Evolutionary conservation across 2,113 vertebrate genomes (phyloP).

Genomic region (Panurus biarmicus): DNA sequence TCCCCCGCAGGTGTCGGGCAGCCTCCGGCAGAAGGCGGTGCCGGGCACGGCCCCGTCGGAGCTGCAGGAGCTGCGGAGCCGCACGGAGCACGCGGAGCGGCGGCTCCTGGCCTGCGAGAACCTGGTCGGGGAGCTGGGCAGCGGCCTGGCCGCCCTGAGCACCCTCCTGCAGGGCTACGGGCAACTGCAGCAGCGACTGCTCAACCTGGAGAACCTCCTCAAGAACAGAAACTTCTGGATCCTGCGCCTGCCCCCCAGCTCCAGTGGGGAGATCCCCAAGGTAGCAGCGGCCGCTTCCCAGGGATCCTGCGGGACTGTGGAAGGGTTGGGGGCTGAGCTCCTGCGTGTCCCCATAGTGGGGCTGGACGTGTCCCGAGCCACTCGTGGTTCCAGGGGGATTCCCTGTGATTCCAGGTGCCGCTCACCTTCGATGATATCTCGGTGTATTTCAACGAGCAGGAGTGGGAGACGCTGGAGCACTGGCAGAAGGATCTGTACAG

Average conservation of each 20-base stretch:
- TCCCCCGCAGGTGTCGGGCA: not conserved
- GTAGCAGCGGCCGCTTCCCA: not conserved
- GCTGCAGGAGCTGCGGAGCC: slow-evolving; percentile 61
- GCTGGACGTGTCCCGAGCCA: not conserved
- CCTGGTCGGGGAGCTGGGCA: slow-evolving; percentile 69
- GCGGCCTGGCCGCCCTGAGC: slow-evolving; percentile 45
- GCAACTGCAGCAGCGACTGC: slow-evolving; percentile 63
- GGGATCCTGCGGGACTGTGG: not conserved
- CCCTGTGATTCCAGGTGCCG: slow-evolving; percentile 58
- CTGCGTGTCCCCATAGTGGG: accelerated
- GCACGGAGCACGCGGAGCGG: slow-evolving; percentile 49
- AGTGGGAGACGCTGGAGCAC: slow-evolving; percentile 64
- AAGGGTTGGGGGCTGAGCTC: not conserved
- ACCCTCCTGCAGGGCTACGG: slow-evolving; percentile 62
- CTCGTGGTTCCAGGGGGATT: not conserved
- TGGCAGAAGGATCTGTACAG: slow-evolving; percentile 76
- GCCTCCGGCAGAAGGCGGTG: not conserved
- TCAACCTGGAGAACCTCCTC: slow-evolving; percentile 73
- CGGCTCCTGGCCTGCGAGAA: slow-evolving; percentile 66
- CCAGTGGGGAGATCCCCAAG: slow-evolving; percentile 64
- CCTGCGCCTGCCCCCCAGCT: slow-evolving; percentile 46
- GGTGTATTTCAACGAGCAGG: slow-evolving; percentile 68
- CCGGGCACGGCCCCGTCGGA: not conserved
- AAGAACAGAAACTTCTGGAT: slow-evolving; percentile 77
- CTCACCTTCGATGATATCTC: slow-evolving; percentile 64